Evolutionary conservation across 2,113 vertebrate genomes (phyloP).

Genomic region (human (Homo sapiens)): GRCh38 chr22:34470001-34470500

Average conservation of each 20-base stretch:
- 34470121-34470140: background rate
- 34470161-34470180: background rate
- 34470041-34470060: background rate
- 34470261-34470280: background rate
- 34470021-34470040: background rate
- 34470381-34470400: too few species aligned
- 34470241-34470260: background rate
- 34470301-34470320: background rate
- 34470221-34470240: background rate
- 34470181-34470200: background rate
- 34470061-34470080: background rate
- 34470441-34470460: background rate
- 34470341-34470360: background rate
- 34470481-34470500: background rate
- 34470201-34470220: background rate
- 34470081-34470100: background rate
- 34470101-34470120: background rate
- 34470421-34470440: too few species aligned
- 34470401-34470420: background rate
- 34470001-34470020: background rate
- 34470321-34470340: background rate
- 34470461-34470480: background rate
- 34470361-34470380: background rate
- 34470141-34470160: background rate
- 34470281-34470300: background rate